Percentiles rank a stretch among this genome's conserved stretches.
phyloP scores from a whole-genome alignment of 2,888 invertebrate genomes.

The Philhelius pedissequus region DNA sequence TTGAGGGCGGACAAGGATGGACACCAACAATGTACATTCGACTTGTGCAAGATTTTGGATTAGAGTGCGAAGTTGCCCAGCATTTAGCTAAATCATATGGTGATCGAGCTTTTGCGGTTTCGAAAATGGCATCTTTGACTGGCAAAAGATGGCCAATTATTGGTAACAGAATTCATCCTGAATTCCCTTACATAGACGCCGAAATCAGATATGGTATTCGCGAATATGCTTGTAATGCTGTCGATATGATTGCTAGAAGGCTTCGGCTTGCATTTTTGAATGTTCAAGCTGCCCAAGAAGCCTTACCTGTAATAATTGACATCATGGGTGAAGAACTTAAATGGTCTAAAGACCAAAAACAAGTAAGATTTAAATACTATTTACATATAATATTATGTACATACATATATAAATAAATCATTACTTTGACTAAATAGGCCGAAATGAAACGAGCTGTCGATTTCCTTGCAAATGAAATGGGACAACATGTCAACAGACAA shows the following conservation, averaged over 20 bases:
- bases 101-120: constrained; percentile 97
- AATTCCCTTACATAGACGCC: constrained; percentile 99
- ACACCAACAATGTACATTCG: constrained; percentile 98
- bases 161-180: constrained; percentile 96
- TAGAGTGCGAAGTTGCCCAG: constrained; percentile 98
- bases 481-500: constrained; percentile 93
- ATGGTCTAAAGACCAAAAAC: constrained; percentile 90
- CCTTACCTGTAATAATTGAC: constrained; percentile 92
- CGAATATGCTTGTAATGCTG: constrained; percentile 97
- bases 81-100: constrained; percentile 98
- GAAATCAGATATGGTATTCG: constrained; percentile 95
- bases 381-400: no score
- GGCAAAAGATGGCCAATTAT: constrained; percentile 99
- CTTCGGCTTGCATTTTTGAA: constrained; percentile 97
- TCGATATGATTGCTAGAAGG: constrained; percentile 97
- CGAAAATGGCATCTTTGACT: constrained; percentile 96
- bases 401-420: not conserved
- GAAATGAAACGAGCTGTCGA: constrained; percentile 90
- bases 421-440: constrained; percentile 79
- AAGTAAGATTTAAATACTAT: constrained; percentile 79
- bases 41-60: constrained; percentile 98
- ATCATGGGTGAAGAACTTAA: constrained; percentile 98
- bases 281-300: constrained; percentile 97
- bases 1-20: constrained; percentile 99
- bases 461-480: constrained; percentile 97